Base-by-base conservation (phyloP, 2,113 vertebrate species). In the Poecile atricapillus region DNA sequence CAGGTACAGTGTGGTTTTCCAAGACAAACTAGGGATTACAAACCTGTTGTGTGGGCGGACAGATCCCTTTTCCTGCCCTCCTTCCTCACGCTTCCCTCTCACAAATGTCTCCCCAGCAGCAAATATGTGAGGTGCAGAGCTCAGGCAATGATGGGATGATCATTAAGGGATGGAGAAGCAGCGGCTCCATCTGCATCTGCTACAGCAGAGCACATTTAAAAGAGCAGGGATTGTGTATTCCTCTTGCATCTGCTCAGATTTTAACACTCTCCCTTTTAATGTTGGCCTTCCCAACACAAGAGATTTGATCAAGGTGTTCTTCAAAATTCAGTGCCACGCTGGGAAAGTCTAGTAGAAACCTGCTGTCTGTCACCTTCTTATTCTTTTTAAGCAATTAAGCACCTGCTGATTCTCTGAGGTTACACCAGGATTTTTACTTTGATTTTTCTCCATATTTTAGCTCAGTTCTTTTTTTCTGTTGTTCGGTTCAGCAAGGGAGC, bases 371-470 rank as follows among this genome's bases (percentile, higher is more conserved):
- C 95, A 96, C 85, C 79, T 95, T 95, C 96, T 97, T 69, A 83
- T 95, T 97, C 65, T 96, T 95, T 95, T 95, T 93, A 94, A 84
- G 93, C 91, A 97, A 96, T 98, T 97, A 98, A 96, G 85, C 92
- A 90, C 94, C 96, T 96, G 89, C 93, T 96, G 96, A 90, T 97
- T 94, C 84, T 81, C 39, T 89, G 91, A 93, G 44, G 37, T 97
- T 95, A 75, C 68, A 78, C 76, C 65, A 81, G 56, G 88, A 88
- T 91, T 83, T 95, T 96, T 90, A 73, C 95, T 97, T 96, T 90
- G 69, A 95, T 79, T 96, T 95, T 88, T 60, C 81, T 76, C 68
- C 46, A 30, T 53, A 91, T 94, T 96, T 94, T 92, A 90, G 56
- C 94, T 93, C 75, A 67, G 50, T 92, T 76, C 37, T 91, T 97